Evolutionary conservation across 2,113 vertebrate species (phyloP).

Genomic region (Rhynchomys soricoides): DNA sequence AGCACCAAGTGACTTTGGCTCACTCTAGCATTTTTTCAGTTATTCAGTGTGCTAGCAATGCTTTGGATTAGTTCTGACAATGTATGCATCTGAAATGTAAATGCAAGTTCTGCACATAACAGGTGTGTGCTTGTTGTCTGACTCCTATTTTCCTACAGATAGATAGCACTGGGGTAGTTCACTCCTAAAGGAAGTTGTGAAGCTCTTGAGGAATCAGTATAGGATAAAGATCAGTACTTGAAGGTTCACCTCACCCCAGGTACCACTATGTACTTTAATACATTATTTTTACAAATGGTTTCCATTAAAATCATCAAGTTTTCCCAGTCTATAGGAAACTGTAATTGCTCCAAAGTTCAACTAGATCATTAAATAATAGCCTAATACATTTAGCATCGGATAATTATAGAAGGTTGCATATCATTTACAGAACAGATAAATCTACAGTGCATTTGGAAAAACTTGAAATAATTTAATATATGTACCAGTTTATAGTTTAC

Average conservation of each 20-base stretch:
- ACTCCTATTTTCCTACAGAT: background rate
- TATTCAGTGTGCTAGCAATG: background rate
- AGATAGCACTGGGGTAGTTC: background rate
- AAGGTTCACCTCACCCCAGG: background rate
- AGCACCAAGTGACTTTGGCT: background rate
- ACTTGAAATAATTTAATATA: slow-evolving; percentile 2
- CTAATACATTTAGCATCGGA: background rate
- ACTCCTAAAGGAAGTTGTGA: background rate
- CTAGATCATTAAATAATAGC: background rate
- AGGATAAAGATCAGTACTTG: background rate
- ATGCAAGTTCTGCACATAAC: background rate
- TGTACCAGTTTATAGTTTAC: background rate
- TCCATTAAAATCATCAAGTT: background rate
- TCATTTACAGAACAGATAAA: background rate
- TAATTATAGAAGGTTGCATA: slow-evolving; percentile 2
- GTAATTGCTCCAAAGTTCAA: background rate
- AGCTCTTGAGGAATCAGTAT: background rate
- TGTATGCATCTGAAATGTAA: background rate
- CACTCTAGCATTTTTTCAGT: background rate
- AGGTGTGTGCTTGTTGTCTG: background rate
- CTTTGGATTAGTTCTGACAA: background rate
- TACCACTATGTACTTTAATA: slow-evolving; percentile 21
- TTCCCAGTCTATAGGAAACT: background rate
- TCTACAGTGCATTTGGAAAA: background rate
- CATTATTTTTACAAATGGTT: background rate